A percentile compares a stretch with the other conserved stretches of the same genome.
Evolutionary conservation across 1,140 invertebrate genomes (phyloP).

Genomic region (Psilanteris sp.): DNA sequence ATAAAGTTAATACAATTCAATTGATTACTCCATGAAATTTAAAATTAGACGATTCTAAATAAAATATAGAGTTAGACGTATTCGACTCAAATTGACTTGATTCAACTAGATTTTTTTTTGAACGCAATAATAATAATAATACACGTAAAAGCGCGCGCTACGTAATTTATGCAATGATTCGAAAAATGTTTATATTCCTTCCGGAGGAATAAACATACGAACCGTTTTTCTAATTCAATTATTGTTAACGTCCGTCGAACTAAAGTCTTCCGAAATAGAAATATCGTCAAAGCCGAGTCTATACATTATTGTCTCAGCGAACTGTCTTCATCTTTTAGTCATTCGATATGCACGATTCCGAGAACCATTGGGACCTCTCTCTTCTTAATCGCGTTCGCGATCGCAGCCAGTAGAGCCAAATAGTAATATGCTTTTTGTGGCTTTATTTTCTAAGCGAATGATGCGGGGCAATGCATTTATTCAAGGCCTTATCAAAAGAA

Average conservation of each 20-base stretch:
- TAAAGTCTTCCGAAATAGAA: slow-evolving; percentile 24
- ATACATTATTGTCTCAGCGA: slow-evolving; percentile 45
- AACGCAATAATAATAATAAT: too few species aligned
- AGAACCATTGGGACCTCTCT: slow-evolving; percentile 65
- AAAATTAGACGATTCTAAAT: too few species aligned
- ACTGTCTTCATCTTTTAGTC: slow-evolving; percentile 53
- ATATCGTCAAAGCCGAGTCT: slow-evolving; percentile 36
- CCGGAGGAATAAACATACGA: slow-evolving; percentile 3
- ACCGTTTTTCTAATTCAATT: slow-evolving; percentile 46
- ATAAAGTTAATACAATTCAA: too few species aligned
- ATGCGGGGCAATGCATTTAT: slow-evolving; percentile 54
- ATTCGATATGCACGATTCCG: slow-evolving; percentile 67
- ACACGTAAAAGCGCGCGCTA: too few species aligned
- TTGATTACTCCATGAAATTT: too few species aligned
- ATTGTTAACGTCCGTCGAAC: slow-evolving; percentile 32
- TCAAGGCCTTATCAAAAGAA: slow-evolving; percentile 68
- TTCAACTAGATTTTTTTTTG: too few species aligned
- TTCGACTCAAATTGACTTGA: too few species aligned
- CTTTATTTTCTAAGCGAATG: slow-evolving; percentile 63
- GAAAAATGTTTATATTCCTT: slow-evolving; percentile 18
- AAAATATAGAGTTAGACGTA: too few species aligned
- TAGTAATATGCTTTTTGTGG: slow-evolving; percentile 61
- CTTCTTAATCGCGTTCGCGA: slow-evolving; percentile 66
- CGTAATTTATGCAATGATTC: slow-evolving; percentile 36
- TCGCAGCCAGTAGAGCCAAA: slow-evolving; percentile 62